These are phyloP conservation scores for Papilio polytes DNA, from an alignment of 1,140 invertebrate species.

Conservation along the genomic window DNA sequence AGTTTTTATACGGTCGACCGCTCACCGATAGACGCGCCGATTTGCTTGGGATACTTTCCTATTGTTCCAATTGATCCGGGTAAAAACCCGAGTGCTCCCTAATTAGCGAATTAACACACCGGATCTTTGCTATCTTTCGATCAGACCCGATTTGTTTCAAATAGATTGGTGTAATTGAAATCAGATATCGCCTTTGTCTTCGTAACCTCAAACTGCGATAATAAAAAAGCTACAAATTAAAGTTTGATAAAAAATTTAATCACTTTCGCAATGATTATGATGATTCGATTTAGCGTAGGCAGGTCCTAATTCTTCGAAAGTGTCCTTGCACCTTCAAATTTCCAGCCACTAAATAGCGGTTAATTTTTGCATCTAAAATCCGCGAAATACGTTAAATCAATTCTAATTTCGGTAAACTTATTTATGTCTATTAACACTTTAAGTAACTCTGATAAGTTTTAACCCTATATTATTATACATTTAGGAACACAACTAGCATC, in stretches of 20 bases:
- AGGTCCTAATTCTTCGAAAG: neutral
- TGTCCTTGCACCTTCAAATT: neutral
- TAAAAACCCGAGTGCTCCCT: conserved; percentile 57
- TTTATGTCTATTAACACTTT: neutral
- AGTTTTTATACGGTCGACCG: conserved; percentile 30
- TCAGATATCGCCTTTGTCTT: conserved; percentile 23
- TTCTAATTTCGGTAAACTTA: neutral
- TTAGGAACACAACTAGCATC: neutral
- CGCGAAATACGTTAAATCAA: neutral
- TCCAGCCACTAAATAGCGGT: neutral
- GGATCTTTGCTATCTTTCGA: conserved; percentile 30
- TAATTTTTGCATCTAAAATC: neutral
- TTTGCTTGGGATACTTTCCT: conserved; percentile 37
- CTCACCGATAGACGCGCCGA: conserved; percentile 10
- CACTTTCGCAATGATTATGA: neutral
- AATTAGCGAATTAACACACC: conserved; percentile 41
- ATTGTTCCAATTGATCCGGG: conserved; percentile 54
- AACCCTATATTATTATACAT: neutral
- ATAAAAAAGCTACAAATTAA: neutral
- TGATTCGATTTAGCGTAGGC: neutral
- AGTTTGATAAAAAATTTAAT: neutral
- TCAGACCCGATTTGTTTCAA: conserved; percentile 28
- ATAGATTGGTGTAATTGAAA: conserved; percentile 17
- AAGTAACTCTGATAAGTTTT: neutral
- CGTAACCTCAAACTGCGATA: neutral